Evolutionary conservation across 2,888 invertebrate genomes (phyloP).

Genomic region (Cataglyphis rosenhaueri): DNA sequence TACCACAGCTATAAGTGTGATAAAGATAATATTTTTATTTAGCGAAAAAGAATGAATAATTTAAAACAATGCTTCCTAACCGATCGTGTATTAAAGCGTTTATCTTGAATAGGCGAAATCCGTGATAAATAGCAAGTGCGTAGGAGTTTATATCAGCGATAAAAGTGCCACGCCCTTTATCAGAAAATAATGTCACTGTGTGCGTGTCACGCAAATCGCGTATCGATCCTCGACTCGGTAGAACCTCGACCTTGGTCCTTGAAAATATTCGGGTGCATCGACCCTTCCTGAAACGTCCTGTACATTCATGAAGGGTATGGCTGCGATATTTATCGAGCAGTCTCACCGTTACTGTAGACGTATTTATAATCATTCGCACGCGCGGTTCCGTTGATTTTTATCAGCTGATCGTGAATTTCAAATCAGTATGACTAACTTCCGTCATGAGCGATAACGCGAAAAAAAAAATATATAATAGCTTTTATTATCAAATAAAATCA

Average conservation of each 20-base stretch:
- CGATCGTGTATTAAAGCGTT: background rate
- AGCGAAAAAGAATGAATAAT: background rate
- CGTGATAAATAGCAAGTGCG: background rate
- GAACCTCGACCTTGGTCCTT: conserved; percentile 83
- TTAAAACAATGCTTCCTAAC: too few species aligned
- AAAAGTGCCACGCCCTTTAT: conserved; percentile 68
- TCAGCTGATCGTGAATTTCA: conserved; percentile 30
- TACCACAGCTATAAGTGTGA: background rate
- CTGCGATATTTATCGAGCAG: conserved; percentile 62
- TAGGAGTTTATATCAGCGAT: background rate
- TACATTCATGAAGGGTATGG: conserved; percentile 25
- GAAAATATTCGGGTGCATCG: conserved; percentile 68
- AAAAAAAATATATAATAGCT: background rate
- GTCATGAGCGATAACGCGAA: background rate
- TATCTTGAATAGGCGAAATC: background rate
- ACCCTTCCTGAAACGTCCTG: conserved; percentile 63
- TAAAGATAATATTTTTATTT: background rate
- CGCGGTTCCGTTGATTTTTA: conserved; percentile 25
- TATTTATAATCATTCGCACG: conserved; percentile 34
- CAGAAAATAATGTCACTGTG: conserved; percentile 56
- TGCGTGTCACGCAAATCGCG: conserved; percentile 53
- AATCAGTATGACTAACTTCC: conserved; percentile 1
- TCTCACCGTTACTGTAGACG: conserved; percentile 47
- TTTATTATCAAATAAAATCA: background rate
- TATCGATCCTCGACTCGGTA: conserved; percentile 77